These are phyloP conservation scores for Poecilia latipinna DNA, from an alignment of 2,113 vertebrate genomes.

Conservation along the genomic window DNA sequence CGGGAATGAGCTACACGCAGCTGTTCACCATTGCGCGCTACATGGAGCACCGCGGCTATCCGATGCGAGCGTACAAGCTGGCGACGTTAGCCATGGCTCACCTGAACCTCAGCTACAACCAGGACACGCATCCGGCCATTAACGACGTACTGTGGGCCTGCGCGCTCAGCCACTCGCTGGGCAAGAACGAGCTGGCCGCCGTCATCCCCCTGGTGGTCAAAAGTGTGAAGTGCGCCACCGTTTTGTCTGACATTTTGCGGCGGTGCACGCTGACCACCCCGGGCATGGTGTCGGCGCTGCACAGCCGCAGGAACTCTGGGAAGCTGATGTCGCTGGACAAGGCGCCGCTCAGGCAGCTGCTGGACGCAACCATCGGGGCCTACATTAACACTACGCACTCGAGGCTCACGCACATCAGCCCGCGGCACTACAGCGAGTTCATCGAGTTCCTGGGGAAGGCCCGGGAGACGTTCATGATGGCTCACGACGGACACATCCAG, in stretches of 20 bases:
- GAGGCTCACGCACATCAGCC: conserved; percentile 97
- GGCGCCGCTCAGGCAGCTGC: conserved; percentile 94
- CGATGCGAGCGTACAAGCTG: conserved; percentile 95
- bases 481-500: conserved; percentile 96
- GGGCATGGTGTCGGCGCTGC: conserved; percentile 90
- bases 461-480: conserved; percentile 95
- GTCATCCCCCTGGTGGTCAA: conserved; percentile 98
- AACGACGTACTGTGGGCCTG: conserved; percentile 99
- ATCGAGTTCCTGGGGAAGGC: conserved; percentile 98
- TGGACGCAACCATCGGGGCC: conserved; percentile 97
- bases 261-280: conserved; percentile 97
- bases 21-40: conserved; percentile 99
- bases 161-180: conserved; percentile 97
- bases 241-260: conserved; percentile 97
- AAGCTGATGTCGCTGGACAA: conserved; percentile 99
- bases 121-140: conserved; percentile 98
- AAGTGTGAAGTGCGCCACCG: conserved; percentile 96
- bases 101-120: conserved; percentile 98
- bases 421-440: conserved; percentile 98
- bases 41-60: conserved; percentile 99
- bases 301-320: conserved; percentile 95
- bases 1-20: conserved; percentile 97
- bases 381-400: conserved; percentile 99
- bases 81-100: conserved; percentile 96
- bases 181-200: conserved; percentile 96